Base-by-base conservation (phyloP, 1,140 invertebrate species). In the Habropoda laboriosa region DNA sequence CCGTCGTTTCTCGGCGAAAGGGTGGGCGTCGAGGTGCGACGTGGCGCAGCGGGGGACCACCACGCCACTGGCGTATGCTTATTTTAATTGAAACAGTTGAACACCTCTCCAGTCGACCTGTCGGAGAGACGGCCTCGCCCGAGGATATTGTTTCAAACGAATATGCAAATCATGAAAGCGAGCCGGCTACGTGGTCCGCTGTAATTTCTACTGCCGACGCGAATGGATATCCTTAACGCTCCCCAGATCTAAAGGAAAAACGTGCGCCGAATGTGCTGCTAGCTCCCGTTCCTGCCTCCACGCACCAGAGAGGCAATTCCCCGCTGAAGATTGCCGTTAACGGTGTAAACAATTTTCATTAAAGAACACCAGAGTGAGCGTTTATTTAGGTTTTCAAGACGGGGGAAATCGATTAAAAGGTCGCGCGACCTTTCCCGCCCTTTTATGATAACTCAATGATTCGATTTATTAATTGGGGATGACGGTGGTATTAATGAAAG, bases 71-170 rank as follows among this genome's bases (percentile, higher is more conserved):
- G 87, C 91, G 91, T 91, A 92, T 92, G 91, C 90, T 93, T 91
- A 91, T 93, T 93, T 93, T 92, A 92, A 93, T 93, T 92, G 92
- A 92, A 93, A 92, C 89, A 91, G 89, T 81, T 89, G 79, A 90
- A 88, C 87, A 86, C 86, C 87, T 89, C 87, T 49, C 10, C 45
- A 18, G 30, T 32, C 86, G 68, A 76, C 55, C 35, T 45, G 49
- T 64, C 83, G 89, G 89, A 91, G 91, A 89, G 87, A 90, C 86
- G 81, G 84, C 71, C 89, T 86, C 82, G 84, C 86, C 87, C 85
- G 86, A 82, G 89, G 89, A 92, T 93, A 93, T 93, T 92, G 91
- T 93, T 93, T 92, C 90, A 92, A 92, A 92, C 91, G 91, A 92
- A 93, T 93, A 93, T 93, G 92, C 92, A 93, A 93, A 93, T 93